Evolutionary conservation across 2,888 invertebrate genomes (phyloP), one percentile per base, ranked within the genome.

Genomic region (Helicoverpa assulta): DNA sequence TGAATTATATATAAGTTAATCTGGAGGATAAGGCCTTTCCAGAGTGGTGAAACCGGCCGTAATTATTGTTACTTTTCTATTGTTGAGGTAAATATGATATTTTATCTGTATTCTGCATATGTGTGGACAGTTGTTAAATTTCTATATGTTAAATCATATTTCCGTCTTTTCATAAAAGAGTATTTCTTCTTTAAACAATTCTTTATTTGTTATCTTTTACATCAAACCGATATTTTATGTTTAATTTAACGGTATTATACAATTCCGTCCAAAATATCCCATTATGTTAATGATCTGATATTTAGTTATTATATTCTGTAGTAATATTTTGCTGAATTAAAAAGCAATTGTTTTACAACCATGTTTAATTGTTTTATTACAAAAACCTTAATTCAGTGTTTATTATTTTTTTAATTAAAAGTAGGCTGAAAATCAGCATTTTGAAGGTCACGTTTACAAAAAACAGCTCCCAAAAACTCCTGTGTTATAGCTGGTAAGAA

Each of bases 261-360:
- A 76, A 78, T 83, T 79, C 83, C 83, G 83, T 83, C 83, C 85
- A 83, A 78, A 73, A 78, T 83, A 72, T 76, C 78, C 78, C 66
- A 73, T 65, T 83, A 80, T 67, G 71, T 84, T 83, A 72, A 83
- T 80, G 85, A 83, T 82, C 85, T 85, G 82, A 83, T 73, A 84
- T 73, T 82, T 73, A 84, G 83, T 84, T 82, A 53, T 70, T 57
- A 69, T 67, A 73, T 78, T 70, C 56, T 67, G 63, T 77, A 80
- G 80, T 77, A 69, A 70, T 82, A 79, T 80, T 83, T 75, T 82
- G 77, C 73, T 83, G 73, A 84, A 84, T 84, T 77, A 82, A 84
- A 70, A 75, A 84, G 80, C 67, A 74, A 82, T 73, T 79, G 80
- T 77, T 82, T 82, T 84, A 80, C 72, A 73, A 71, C 54, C 81